phyloP scores from a whole-genome alignment of 2,797 vertebrate species.

The Betta splendens region DNA sequence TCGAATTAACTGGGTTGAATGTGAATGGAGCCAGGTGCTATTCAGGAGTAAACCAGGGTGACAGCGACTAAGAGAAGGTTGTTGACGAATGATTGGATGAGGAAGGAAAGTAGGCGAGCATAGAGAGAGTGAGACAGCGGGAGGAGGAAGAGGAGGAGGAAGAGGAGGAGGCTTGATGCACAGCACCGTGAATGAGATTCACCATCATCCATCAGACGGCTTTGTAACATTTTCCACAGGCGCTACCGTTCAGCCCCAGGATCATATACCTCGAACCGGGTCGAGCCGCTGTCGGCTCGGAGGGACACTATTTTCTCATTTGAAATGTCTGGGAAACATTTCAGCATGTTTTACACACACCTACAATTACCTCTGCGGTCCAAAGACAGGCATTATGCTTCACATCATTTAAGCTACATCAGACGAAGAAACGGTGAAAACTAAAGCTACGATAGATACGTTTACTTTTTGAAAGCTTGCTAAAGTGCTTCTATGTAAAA shows the following conservation, averaged over 20 bases:
- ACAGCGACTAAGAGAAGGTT: constrained; percentile 32
- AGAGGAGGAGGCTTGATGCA: constrained; percentile 25
- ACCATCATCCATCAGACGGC: constrained; percentile 71
- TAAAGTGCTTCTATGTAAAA: constrained; percentile 67
- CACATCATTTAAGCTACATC: constrained; percentile 74
- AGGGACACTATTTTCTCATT: constrained; percentile 70
- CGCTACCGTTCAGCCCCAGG: constrained; percentile 66
- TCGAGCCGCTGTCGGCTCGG: constrained; percentile 57
- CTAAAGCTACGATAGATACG: constrained; percentile 56
- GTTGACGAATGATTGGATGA: constrained; percentile 37
- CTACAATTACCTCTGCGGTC: constrained; percentile 81
- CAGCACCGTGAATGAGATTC: constrained; percentile 70
- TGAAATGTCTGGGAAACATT: constrained; percentile 72
- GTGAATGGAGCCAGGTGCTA: constrained; percentile 36
- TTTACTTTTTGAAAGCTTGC: constrained; percentile 66
- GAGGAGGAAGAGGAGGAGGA: background rate
- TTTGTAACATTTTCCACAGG: constrained; percentile 72
- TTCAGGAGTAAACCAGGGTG: constrained; percentile 40
- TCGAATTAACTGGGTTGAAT: constrained; percentile 58
- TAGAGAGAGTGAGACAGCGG: constrained; percentile 38
- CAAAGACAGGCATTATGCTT: constrained; percentile 80
- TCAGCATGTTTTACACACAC: constrained; percentile 76
- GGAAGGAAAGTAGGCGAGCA: constrained; percentile 39
- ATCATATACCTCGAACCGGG: constrained; percentile 80
- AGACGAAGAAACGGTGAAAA: constrained; percentile 66